Conservation (phyloP, 2,888 invertebrate genomes). For the Criorhina ranunculi region DNA sequence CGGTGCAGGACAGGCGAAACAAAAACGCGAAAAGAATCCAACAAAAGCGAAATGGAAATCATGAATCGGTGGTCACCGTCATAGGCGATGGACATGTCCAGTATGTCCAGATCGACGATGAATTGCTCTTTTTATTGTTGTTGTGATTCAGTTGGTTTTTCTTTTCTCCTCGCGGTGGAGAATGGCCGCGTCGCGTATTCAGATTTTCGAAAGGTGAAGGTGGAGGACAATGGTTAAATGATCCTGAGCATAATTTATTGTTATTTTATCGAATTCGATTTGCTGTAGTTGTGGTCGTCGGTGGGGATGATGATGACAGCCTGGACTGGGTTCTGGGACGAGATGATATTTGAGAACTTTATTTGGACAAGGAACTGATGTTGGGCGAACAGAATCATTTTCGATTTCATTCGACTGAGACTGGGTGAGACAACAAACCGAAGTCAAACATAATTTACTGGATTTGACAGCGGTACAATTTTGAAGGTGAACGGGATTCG, state of each 20-base stretch:
- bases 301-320: constrained; percentile 53
- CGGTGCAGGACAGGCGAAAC: background rate
- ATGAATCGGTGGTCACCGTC: constrained; percentile 56
- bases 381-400: constrained; percentile 50
- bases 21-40: constrained; percentile 37
- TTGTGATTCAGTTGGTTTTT: constrained; percentile 32
- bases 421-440: constrained; percentile 20
- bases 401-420: constrained; percentile 68
- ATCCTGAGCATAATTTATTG: constrained; percentile 71
- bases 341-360: constrained; percentile 69
- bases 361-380: constrained; percentile 47
- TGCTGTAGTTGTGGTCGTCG: constrained; percentile 25
- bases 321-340: background rate
- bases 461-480: constrained; percentile 61
- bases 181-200: constrained; percentile 25
- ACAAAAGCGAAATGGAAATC: constrained; percentile 70
- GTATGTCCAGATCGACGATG: constrained; percentile 40
- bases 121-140: constrained; percentile 63
- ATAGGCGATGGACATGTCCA: constrained; percentile 61
- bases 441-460: constrained; percentile 65
- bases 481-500: constrained; percentile 70
- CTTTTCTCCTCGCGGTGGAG: background rate
- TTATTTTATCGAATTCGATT: constrained; percentile 65
- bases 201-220: constrained; percentile 67
- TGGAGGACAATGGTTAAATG: constrained; percentile 68